phyloP scores from a whole-genome alignment of 2,888 invertebrate species.

The Eueremaeus valkanovi region DNA sequence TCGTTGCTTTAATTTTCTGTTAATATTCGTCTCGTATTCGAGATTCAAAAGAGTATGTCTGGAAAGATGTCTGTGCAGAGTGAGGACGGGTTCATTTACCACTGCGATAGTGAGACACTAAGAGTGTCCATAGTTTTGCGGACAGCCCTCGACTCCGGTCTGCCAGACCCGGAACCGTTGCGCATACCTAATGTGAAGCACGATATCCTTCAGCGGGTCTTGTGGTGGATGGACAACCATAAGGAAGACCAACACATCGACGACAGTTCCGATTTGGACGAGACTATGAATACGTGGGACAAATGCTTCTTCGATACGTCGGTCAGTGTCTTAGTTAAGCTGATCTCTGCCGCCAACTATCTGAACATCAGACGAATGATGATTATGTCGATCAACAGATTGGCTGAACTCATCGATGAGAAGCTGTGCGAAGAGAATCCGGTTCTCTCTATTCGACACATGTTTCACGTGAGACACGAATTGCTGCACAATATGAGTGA shows the following conservation, averaged over 20 bases:
- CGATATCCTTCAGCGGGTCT: not conserved
- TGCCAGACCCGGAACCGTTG: not conserved
- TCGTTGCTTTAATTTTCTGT: too few relatives aligned
- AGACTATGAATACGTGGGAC: not conserved
- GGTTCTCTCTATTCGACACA: not conserved
- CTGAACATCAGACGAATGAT: not conserved
- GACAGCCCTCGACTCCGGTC: not conserved
- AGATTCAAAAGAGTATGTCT: too few relatives aligned
- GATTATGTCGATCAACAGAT: not conserved
- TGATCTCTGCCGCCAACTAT: not conserved
- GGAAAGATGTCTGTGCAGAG: not conserved
- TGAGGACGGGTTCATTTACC: not conserved
- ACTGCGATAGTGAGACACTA: not conserved
- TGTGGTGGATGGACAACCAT: not conserved
- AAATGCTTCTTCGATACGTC: not conserved
- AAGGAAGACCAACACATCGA: not conserved
- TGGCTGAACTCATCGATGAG: not conserved
- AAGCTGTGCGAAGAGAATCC: not conserved
- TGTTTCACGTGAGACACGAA: not conserved
- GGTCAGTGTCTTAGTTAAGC: not conserved
- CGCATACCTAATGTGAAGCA: not conserved
- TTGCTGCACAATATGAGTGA: too few relatives aligned
- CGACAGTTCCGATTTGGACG: not conserved
- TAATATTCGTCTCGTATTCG: too few relatives aligned
- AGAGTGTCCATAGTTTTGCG: not conserved